These are phyloP conservation scores for Clistopyga incitator DNA, from an alignment of 2,888 invertebrate genomes.

Conservation along the genomic window DNA sequence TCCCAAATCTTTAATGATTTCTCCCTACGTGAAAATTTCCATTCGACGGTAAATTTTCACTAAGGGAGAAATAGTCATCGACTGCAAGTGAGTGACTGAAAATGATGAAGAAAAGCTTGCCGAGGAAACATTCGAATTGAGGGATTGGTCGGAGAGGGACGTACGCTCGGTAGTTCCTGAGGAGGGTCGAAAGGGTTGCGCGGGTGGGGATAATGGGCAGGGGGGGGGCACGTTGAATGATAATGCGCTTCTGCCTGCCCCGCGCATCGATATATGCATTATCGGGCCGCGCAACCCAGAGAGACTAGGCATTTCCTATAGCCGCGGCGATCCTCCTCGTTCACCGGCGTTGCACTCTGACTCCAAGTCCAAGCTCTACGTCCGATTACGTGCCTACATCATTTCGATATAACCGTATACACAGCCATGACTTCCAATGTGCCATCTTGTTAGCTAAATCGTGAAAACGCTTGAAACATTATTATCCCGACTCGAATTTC, in stretches of 20 bases:
- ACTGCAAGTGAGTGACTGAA: not conserved
- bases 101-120: slow-evolving; percentile 11
- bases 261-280: slow-evolving; percentile 59
- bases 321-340: slow-evolving; percentile 1
- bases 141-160: slow-evolving; percentile 28
- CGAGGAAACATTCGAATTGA: not conserved
- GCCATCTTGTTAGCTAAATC: not conserved
- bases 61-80: not conserved
- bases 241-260: slow-evolving; percentile 74
- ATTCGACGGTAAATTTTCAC: slow-evolving; percentile 39
- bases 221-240: slow-evolving; percentile 75
- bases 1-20: slow-evolving; percentile 77
- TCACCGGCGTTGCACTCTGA: slow-evolving; percentile 15
- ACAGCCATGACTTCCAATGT: not conserved
- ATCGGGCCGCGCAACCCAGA: not conserved
- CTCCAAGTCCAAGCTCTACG: slow-evolving; percentile 9
- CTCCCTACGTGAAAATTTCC: slow-evolving; percentile 79
- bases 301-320: not conserved
- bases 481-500: not conserved
- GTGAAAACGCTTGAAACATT: not conserved
- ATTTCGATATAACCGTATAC: slow-evolving; percentile 4
- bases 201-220: slow-evolving; percentile 75
- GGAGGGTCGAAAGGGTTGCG: slow-evolving; percentile 24
- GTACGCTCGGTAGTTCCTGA: too few species aligned
- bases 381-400: not conserved